Percentiles rank a stretch among this genome's conserved stretches.
Conservation (phyloP, 2,797 vertebrate species). For the Austrolebias charrua region DNA sequence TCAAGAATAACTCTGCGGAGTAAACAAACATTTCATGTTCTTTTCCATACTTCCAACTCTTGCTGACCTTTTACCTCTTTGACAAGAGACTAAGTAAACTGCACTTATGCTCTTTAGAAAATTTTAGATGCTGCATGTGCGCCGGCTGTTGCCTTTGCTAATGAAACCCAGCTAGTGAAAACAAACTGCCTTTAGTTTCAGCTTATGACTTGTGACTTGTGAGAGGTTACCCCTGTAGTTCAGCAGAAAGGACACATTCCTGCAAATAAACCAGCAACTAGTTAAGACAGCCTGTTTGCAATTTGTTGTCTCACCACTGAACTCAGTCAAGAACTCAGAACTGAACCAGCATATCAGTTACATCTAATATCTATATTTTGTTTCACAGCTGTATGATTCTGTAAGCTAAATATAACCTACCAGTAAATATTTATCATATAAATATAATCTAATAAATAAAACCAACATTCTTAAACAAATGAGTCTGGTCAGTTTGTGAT, state of each 20-base stretch:
- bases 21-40: slow-evolving; percentile 83
- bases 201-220: slow-evolving; percentile 68
- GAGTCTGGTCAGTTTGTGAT: too few species aligned
- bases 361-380: not conserved
- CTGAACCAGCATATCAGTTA: not conserved
- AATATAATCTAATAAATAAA: too few species aligned
- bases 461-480: too few species aligned
- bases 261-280: slow-evolving; percentile 45
- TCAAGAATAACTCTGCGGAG: slow-evolving; percentile 80
- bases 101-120: slow-evolving; percentile 77
- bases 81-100: slow-evolving; percentile 80
- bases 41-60: slow-evolving; percentile 77
- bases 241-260: slow-evolving; percentile 66
- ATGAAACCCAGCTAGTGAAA: slow-evolving; percentile 81
- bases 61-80: slow-evolving; percentile 78
- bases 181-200: slow-evolving; percentile 78
- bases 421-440: too few species aligned
- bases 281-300: slow-evolving; percentile 57
- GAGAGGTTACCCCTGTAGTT: slow-evolving; percentile 69
- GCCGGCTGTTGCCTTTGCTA: slow-evolving; percentile 77
- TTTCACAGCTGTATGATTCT: not conserved
- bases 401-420: not conserved
- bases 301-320: slow-evolving; percentile 46
- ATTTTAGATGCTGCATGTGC: slow-evolving; percentile 78
- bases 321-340: slow-evolving; percentile 13